Base-by-base conservation (phyloP, 2,888 invertebrate genomes). In the Minunthozetes semirufus region DNA sequence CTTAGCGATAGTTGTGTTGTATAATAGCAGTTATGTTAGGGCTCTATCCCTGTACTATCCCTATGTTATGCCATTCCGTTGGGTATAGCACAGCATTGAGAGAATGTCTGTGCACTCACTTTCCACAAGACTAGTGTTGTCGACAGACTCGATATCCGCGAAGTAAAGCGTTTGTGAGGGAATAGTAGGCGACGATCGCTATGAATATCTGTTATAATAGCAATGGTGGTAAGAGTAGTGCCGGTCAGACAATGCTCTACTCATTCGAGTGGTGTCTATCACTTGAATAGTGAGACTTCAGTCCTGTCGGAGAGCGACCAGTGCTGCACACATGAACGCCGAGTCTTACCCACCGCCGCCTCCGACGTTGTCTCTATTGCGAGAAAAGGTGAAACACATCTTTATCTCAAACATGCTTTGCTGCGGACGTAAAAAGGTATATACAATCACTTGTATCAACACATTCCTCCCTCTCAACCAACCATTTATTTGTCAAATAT, bases 391-490 rank as follows among this genome's bases (percentile, higher is more conserved):
- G 75, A 77, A 78, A 78, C 77, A 77, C 77, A 78, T 79, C 68
- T 66, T 66, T n/a, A 73, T 73, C 74, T 76, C 79, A 68, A 79
- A 77, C 50, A 79, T 79, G 79, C 77, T 79, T 73, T 79, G 79
- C 78, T 79, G 79, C 77, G 79, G 79, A 74, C 78, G 79, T 71
- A 78, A 78, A 79, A 79, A 79, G 79, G 79, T 79, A 68, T 75
- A 77, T 75, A n/a, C 61, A 1, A 22, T 17, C 6, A 19, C 6
- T 56, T 25, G 13, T 4, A 9, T 56, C 56, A n/a, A n/a, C n/a
- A n/a, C 48, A 13, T 50, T 50, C 17, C 48, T 13, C 6, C 42
- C 42, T 17, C 4, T 50, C n/a, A n/a, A 4, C 48, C 48, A 4
- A 13, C 48, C 48, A 3, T 50, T 50, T 50, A n/a, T n/a, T n/a